Evolutionary conservation across 2,113 vertebrate genomes (phyloP), one percentile per base, ranked within the genome.

Genomic region (Colistium nudipinnis): DNA sequence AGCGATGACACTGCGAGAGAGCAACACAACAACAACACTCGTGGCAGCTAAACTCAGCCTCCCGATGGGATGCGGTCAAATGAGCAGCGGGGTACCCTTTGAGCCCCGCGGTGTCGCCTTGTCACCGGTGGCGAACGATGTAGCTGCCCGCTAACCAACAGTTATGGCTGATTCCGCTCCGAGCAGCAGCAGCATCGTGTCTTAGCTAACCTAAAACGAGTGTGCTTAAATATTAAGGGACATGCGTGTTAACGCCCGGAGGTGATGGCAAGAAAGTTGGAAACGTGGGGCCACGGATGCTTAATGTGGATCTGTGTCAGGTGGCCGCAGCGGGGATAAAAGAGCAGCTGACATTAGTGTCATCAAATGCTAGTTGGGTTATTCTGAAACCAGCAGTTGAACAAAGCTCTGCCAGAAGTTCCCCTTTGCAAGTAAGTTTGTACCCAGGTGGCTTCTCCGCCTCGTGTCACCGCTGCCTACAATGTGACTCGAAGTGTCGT

Each of bases 1-100:
- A 22, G 60, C 74, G 62, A 74, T 79, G 80, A 82, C 83, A 80
- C 70, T 76, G 62, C 45, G 61, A 5, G 57, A 61, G 73, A 69
- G 16, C 38, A 25, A 31, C 31, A 48, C 54, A 75, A 59, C 66
- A 73, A 73, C 54, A 82, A 68, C 60, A 76, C 64, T 63, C 74
- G 68, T 62, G 57, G 19, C 33, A 22, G 68, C 36, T 30, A 2
- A n/a, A 9, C 36, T 9, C 7, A n/a, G 10, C 41, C 17, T 16
- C 39, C n/a, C 12, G 51, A 9, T 3, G 14, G n/a, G 17, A 65
- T 33, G 51, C 19, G 17, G 16, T 35, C 19, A 20, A 6, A n/a
- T 6, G 1, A 25, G 14, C 1, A 4, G 6, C 1, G 9, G 44
- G 39, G 49, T 63, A 61, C 57, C 47, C 33, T 0, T 35, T 20